These are phyloP conservation scores for Gonocerus acuteangulatus DNA, from an alignment of 2,888 invertebrate species.

Conservation along the genomic window DNA sequence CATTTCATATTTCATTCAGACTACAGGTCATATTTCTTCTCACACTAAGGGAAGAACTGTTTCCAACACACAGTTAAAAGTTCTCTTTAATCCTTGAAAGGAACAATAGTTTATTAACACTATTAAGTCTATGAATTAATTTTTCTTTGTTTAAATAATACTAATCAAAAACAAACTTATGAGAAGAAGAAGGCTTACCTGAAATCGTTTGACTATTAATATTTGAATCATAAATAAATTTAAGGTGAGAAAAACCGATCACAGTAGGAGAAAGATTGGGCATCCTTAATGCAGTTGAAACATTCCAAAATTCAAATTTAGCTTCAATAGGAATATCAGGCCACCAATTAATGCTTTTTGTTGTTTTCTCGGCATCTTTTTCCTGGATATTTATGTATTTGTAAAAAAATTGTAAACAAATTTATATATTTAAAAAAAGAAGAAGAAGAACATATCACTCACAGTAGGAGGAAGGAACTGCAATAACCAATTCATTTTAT, in stretches of 20 bases:
- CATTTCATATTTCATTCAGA: too few species aligned
- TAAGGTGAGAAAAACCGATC: conserved; percentile 38
- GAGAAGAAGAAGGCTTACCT: too few species aligned
- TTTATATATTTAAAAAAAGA: neutral
- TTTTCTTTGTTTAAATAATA: too few species aligned
- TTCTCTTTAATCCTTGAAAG: too few species aligned
- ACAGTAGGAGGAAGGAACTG: conserved; percentile 25
- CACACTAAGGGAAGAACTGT: too few species aligned
- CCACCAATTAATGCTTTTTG: conserved; percentile 42
- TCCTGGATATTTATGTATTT: too few species aligned
- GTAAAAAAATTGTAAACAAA: neutral
- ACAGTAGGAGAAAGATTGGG: conserved; percentile 43
- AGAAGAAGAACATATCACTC: conserved; percentile 11
- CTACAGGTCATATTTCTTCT: too few species aligned
- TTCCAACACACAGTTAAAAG: too few species aligned
- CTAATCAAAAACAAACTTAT: too few species aligned
- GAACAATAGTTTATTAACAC: too few species aligned
- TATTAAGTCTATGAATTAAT: too few species aligned
- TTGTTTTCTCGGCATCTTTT: neutral
- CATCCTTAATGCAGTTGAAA: conserved; percentile 46
- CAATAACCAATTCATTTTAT: conserved; percentile 29
- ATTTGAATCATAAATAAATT: conserved; percentile 33
- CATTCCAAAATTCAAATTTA: conserved; percentile 59
- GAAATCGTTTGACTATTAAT: conserved; percentile 3
- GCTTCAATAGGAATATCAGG: conserved; percentile 56